phyloP scores from a whole-genome alignment of 2,797 vertebrate genomes.

The Podarcis lilfordi region DNA sequence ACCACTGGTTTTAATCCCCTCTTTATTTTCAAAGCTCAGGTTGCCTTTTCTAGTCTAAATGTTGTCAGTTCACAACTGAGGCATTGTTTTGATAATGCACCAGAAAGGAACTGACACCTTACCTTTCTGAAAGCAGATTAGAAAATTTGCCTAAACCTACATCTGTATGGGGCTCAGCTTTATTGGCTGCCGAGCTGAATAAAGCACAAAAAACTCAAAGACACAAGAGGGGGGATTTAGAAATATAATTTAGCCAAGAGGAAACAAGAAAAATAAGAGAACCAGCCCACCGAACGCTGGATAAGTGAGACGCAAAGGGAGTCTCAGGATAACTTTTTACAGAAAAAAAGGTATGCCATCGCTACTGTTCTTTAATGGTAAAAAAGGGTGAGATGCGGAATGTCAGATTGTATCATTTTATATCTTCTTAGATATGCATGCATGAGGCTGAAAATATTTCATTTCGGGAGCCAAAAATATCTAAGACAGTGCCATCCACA shows the following conservation, averaged over 20 bases:
- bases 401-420: conserved; percentile 27
- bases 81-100: conserved; percentile 49
- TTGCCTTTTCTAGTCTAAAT: conserved; percentile 44
- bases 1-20: conserved; percentile 42
- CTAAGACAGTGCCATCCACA: not conserved
- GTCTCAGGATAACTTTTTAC: conserved; percentile 48
- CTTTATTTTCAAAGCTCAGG: conserved; percentile 55
- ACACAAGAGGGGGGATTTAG: conserved; percentile 31
- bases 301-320: conserved; percentile 42
- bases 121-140: conserved; percentile 49
- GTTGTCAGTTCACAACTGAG: conserved; percentile 52
- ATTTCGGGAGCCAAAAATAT: not conserved
- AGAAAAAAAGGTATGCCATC: conserved; percentile 30
- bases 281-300: conserved; percentile 44
- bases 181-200: conserved; percentile 44
- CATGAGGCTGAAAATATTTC: not conserved
- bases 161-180: conserved; percentile 26
- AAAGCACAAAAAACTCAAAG: conserved; percentile 38
- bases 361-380: conserved; percentile 16
- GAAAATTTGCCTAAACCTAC: conserved; percentile 45
- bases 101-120: conserved; percentile 48
- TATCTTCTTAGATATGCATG: not conserved
- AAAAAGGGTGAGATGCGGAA: not conserved
- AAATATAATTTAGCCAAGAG: conserved; percentile 55
- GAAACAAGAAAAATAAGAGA: conserved; percentile 9